Evolutionary conservation across 1,140 invertebrate genomes (phyloP).

Genomic region (Saccostrea glomerata): DNA sequence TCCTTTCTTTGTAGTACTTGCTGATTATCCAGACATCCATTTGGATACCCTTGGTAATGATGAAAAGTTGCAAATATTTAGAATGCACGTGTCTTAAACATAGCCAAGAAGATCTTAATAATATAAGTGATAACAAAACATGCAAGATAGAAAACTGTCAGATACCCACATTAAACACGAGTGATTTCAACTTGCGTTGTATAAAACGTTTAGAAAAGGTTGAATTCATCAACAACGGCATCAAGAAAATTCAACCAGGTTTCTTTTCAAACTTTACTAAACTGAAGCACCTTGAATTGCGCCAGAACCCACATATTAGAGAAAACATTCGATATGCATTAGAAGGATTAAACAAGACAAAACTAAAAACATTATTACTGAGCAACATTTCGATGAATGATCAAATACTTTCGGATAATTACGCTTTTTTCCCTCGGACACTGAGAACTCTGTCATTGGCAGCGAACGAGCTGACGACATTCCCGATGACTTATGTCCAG

Average conservation of each 20-base stretch:
- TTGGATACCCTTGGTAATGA: no score
- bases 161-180: not conserved
- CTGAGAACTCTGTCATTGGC: not conserved
- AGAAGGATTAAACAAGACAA: not conserved
- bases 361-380: not conserved
- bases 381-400: not conserved
- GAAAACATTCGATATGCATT: not conserved
- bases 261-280: not conserved
- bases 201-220: not conserved
- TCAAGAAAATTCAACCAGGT: not conserved
- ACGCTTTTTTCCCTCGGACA: not conserved
- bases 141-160: not conserved
- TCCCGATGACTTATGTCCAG: not conserved
- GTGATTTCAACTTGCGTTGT: not conserved
- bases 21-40: not conserved
- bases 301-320: not conserved
- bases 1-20: not conserved
- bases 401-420: not conserved
- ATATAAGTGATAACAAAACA: not conserved
- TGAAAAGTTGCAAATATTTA: no score
- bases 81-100: not conserved
- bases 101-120: not conserved
- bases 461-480: not conserved
- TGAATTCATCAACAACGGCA: not conserved
- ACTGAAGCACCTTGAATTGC: not conserved